Percentiles rank a stretch among this genome's conserved stretches.
Evolutionary conservation across 2,797 vertebrate species (phyloP).

Genomic region (Peromyscus eremicus): DNA sequence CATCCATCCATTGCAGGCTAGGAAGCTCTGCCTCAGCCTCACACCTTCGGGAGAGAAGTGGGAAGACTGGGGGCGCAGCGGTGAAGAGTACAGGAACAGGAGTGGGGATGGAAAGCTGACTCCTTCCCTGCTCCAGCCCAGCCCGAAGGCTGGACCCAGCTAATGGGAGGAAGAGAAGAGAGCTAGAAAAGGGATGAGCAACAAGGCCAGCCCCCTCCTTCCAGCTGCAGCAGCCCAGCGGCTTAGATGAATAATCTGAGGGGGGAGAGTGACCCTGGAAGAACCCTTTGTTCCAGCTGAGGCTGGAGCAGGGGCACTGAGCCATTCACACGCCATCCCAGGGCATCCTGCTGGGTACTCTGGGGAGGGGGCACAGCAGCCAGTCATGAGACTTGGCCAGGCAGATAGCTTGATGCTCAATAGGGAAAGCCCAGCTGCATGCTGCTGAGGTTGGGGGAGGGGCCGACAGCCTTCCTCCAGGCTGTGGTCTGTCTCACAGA

Average conservation of each 20-base stretch:
- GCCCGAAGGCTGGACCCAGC: conserved; percentile 1
- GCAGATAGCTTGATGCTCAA: conserved; percentile 92
- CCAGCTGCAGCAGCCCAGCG: conserved; percentile 77
- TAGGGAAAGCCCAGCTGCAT: conserved; percentile 85
- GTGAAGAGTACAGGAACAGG: not conserved
- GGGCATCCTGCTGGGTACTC: conserved; percentile 95
- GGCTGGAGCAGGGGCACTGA: conserved; percentile 92
- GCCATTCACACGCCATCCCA: conserved; percentile 96
- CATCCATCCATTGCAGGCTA: not conserved
- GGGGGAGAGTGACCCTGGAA: conserved; percentile 91
- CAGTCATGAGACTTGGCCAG: conserved; percentile 93
- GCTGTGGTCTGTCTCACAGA: not conserved
- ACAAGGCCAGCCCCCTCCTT: conserved; percentile 19
- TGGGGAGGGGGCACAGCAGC: conserved; percentile 93
- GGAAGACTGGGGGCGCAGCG: not conserved
- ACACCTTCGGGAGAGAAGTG: not conserved
- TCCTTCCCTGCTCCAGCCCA: conserved; percentile 5
- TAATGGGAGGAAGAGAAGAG: conserved; percentile 38
- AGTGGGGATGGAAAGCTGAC: not conserved
- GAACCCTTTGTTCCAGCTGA: conserved; percentile 95
- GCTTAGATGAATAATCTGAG: conserved; percentile 86
- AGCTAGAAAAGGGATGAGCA: conserved; percentile 52
- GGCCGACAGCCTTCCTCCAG: conserved; percentile 47
- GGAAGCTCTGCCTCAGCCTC: conserved; percentile 1
- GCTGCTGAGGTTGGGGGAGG: conserved; percentile 76